Evolutionary conservation across 2,797 vertebrate genomes (phyloP).

Genomic region (Labroides dimidiatus): DNA sequence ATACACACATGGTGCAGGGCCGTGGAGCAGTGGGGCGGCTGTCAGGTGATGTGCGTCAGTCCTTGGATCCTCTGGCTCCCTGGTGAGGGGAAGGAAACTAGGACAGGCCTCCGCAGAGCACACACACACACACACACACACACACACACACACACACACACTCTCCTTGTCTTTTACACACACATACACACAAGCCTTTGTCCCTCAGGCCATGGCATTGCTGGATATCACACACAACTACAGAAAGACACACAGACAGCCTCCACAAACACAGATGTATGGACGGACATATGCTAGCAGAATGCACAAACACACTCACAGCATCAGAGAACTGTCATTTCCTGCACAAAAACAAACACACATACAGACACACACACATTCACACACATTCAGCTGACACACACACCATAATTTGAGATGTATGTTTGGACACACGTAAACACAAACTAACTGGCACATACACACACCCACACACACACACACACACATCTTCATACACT

Average conservation of each 20-base stretch:
- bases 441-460: slow-evolving; percentile 20
- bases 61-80: slow-evolving; percentile 86
- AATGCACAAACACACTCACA: neutral
- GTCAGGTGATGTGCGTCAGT: slow-evolving; percentile 89
- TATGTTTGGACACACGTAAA: slow-evolving; percentile 21
- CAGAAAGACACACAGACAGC: slow-evolving; percentile 60
- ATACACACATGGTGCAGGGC: slow-evolving; percentile 61
- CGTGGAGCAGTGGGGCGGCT: slow-evolving; percentile 80
- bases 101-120: slow-evolving; percentile 87
- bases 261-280: slow-evolving; percentile 33
- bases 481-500: slow-evolving; percentile 25
- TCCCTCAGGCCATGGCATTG: slow-evolving; percentile 80
- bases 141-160: slow-evolving; percentile 49
- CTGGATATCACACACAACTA: slow-evolving; percentile 71
- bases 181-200: slow-evolving; percentile 64
- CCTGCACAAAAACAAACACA: slow-evolving; percentile 5
- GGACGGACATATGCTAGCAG: slow-evolving; percentile 38
- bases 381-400: slow-evolving; percentile 21
- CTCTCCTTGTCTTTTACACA: slow-evolving; percentile 30
- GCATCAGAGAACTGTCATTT: slow-evolving; percentile 4
- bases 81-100: slow-evolving; percentile 85
- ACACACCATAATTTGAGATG: slow-evolving; percentile 37
- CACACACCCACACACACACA: slow-evolving; percentile 15
- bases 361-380: slow-evolving; percentile 7
- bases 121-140: slow-evolving; percentile 55